Conservation (phyloP, 2,888 invertebrate genomes). For the Venustoraphidia nigricollis region DNA sequence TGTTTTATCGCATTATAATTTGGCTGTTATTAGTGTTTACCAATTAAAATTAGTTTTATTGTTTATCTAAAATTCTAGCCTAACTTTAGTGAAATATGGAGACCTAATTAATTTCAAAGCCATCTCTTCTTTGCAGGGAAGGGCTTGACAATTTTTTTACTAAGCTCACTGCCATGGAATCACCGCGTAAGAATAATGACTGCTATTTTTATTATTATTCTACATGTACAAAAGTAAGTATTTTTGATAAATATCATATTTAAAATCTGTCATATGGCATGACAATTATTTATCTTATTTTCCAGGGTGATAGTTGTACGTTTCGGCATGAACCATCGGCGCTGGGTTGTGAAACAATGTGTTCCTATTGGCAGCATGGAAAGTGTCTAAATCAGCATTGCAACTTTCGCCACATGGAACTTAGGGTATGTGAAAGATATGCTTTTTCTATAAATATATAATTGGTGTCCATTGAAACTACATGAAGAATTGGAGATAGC, state of each 20-base stretch:
- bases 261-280: constrained; percentile 3
- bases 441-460: neutral
- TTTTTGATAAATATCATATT: neutral
- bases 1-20: too few relatives aligned
- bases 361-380: constrained; percentile 68
- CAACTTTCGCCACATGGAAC: constrained; percentile 72
- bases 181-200: constrained; percentile 62
- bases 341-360: constrained; percentile 66
- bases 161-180: constrained; percentile 42
- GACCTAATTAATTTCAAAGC: constrained; percentile 1
- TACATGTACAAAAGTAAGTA: constrained; percentile 63
- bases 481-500: too few relatives aligned
- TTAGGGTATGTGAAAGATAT: constrained; percentile 39
- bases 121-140: constrained; percentile 8
- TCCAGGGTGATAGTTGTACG: constrained; percentile 62
- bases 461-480: neutral
- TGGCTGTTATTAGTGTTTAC: too few relatives aligned
- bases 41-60: too few relatives aligned
- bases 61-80: neutral
- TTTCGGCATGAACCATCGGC: constrained; percentile 77
- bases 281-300: constrained; percentile 11
- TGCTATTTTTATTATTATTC: constrained; percentile 85
- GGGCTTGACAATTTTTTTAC: constrained; percentile 30
- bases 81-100: neutral
- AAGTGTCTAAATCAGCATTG: constrained; percentile 64